phyloP scores from a whole-genome alignment of 1,140 invertebrate species.

The Frieseomelitta varia region DNA sequence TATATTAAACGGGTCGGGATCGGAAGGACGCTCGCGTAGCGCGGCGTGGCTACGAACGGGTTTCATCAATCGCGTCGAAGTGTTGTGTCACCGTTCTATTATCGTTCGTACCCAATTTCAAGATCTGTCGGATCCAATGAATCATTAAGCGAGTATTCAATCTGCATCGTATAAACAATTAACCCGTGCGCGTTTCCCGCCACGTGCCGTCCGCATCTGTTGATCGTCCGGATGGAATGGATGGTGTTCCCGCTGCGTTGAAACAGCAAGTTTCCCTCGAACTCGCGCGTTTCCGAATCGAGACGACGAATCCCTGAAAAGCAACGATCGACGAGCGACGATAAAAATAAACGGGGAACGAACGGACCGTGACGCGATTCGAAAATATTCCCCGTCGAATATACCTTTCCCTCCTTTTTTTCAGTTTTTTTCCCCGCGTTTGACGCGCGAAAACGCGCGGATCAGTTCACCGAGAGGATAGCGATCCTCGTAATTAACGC shows the following conservation, averaged over 20 bases:
- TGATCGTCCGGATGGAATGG: not conserved
- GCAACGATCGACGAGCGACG: not conserved
- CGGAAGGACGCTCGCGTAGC: no score
- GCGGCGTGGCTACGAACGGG: not conserved
- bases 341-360: not conserved
- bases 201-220: not conserved
- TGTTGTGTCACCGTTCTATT: constrained; percentile 53
- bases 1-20: not conserved
- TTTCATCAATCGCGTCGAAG: constrained; percentile 50
- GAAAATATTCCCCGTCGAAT: not conserved
- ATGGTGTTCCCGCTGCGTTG: not conserved
- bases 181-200: constrained; percentile 30
- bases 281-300: not conserved
- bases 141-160: constrained; percentile 59
- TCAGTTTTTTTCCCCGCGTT: no score
- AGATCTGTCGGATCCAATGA: constrained; percentile 53
- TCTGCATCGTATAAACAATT: constrained; percentile 56
- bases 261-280: not conserved
- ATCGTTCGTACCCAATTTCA: constrained; percentile 56
- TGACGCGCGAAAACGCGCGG: not conserved
- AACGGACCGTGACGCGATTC: no score
- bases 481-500: constrained; percentile 20
- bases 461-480: not conserved
- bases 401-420: not conserved
- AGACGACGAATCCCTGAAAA: not conserved